Evolutionary conservation across 2,797 vertebrate species (phyloP).

Genomic region (Rhinoraja longicauda): DNA sequence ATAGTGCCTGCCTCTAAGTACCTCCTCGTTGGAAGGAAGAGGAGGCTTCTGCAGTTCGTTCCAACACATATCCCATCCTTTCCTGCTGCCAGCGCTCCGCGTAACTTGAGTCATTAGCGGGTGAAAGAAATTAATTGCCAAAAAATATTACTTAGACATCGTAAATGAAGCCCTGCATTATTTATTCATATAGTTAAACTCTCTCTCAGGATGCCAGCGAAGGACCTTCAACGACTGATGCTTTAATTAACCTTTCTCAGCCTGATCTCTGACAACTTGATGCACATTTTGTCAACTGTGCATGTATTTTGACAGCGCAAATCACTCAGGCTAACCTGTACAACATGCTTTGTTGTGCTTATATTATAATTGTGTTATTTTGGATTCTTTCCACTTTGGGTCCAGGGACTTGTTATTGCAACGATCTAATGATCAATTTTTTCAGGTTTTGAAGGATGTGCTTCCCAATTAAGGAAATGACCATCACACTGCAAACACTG

Average conservation of each 20-base stretch:
- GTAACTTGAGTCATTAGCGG: not conserved
- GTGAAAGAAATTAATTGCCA: not conserved
- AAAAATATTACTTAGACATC: not conserved
- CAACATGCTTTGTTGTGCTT: not conserved
- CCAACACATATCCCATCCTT: not conserved
- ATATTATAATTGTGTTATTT: not conserved
- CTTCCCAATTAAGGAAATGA: not conserved
- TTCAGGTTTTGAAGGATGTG: not conserved
- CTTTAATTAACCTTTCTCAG: not conserved
- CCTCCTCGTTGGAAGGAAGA: too few species aligned
- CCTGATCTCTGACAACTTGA: slow-evolving; percentile 22
- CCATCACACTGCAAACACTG: not conserved
- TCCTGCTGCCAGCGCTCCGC: not conserved
- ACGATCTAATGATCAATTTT: not conserved
- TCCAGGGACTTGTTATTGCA: not conserved
- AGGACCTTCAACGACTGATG: not conserved
- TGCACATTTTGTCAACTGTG: not conserved
- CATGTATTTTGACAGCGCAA: not conserved
- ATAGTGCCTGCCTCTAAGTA: too few species aligned
- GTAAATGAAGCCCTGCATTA: not conserved
- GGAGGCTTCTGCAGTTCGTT: too few species aligned
- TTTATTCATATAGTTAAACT: not conserved
- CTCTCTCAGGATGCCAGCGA: not conserved
- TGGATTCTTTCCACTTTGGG: not conserved
- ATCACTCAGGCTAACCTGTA: not conserved